These are phyloP conservation scores for Manacus vitellinus DNA, from an alignment of 2,113 vertebrate species.

Conservation along the genomic window DNA sequence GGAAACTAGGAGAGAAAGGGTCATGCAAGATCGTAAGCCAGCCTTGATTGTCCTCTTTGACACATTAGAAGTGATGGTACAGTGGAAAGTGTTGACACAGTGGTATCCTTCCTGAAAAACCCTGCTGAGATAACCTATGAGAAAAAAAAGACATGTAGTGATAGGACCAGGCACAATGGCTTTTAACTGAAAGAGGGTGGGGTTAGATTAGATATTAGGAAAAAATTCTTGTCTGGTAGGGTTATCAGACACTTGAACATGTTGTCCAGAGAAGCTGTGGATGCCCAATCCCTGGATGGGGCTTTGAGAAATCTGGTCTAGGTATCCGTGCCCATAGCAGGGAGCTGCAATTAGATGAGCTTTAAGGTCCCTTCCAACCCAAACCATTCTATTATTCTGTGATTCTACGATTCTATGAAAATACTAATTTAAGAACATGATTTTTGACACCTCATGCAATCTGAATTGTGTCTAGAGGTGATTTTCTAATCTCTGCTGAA, in stretches of 20 bases:
- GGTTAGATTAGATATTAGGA: not conserved
- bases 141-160: not conserved
- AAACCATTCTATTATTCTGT: not conserved
- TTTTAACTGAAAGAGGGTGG: not conserved
- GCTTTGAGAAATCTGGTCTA: not conserved
- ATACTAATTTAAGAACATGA: not conserved
- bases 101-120: not conserved
- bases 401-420: not conserved
- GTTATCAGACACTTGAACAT: not conserved
- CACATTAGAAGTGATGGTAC: not conserved
- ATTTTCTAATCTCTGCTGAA: not conserved
- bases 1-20: not conserved
- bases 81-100: not conserved
- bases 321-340: not conserved
- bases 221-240: not conserved
- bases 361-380: not conserved
- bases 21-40: not conserved
- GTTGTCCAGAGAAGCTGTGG: not conserved
- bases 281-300: not conserved
- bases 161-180: rapidly evolving
- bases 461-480: not conserved
- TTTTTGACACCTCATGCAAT: not conserved
- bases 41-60: not conserved
- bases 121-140: not conserved
- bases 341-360: not conserved